phyloP scores from a whole-genome alignment of 2,888 invertebrate genomes.

The Chrysopilus asiliformis region DNA sequence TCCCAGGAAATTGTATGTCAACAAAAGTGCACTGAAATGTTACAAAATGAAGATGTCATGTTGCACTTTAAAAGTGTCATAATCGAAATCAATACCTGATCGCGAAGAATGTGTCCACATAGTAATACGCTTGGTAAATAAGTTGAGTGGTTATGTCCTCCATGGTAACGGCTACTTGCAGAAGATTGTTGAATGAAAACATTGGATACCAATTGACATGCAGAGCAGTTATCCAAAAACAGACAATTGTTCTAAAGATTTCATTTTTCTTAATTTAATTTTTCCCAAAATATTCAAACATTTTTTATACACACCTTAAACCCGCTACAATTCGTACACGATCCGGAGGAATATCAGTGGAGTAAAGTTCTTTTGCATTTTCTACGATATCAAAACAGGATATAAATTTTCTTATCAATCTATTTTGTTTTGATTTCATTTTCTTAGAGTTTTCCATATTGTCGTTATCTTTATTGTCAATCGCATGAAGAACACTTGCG shows the following conservation, averaged over 20 bases:
- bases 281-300: no score
- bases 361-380: slow-evolving; percentile 2
- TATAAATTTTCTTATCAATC: not conserved
- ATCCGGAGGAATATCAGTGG: not conserved
- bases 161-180: slow-evolving; percentile 1
- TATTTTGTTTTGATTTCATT: no score
- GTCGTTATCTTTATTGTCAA: no score
- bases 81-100: slow-evolving; percentile 4
- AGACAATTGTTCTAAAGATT: slow-evolving; percentile 5
- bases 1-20: slow-evolving; percentile 8
- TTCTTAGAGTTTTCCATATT: no score
- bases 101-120: slow-evolving; percentile 8
- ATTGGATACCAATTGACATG: slow-evolving; percentile 8
- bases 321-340: slow-evolving; percentile 1
- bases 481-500: not conserved
- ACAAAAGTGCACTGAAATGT: slow-evolving; percentile 5
- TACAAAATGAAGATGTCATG: not conserved
- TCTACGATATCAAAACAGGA: slow-evolving; percentile 2
- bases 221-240: slow-evolving; percentile 7
- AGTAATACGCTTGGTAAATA: slow-evolving; percentile 6
- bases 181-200: slow-evolving; percentile 7
- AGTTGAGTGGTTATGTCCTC: slow-evolving; percentile 2
- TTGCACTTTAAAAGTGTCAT: not conserved
- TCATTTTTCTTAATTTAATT: no score
- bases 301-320: no score